Conservation (phyloP, 35 echinoderm and acorn worm genomes). For the Apostichopus parvimensis region DNA sequence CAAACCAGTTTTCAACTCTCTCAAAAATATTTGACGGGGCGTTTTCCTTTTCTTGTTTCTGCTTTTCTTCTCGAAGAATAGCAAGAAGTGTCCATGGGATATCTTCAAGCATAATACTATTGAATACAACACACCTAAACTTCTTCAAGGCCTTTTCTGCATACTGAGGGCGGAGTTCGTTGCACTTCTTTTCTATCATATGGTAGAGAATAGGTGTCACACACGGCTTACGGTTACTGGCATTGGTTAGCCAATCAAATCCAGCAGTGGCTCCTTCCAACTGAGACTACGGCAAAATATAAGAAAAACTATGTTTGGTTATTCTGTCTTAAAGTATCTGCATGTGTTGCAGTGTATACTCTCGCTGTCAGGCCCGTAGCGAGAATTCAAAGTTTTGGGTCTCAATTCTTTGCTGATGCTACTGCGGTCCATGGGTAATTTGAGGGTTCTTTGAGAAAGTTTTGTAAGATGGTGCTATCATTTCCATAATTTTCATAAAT, state of each 20-base stretch:
- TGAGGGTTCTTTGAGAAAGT: too few relatives aligned
- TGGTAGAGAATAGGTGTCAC: slow-evolving; percentile 31
- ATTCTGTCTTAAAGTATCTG: too few relatives aligned
- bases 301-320: too few relatives aligned
- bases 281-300: not conserved
- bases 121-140: not conserved
- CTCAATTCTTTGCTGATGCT: too few relatives aligned
- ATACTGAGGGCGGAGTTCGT: not conserved
- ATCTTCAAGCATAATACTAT: slow-evolving; percentile 5
- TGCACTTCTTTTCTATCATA: slow-evolving; percentile 21
- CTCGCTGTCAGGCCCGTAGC: too few relatives aligned
- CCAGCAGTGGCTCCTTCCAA: not conserved
- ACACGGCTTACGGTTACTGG: not conserved
- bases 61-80: slow-evolving; percentile 31
- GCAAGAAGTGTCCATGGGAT: slow-evolving; percentile 26
- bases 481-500: too few relatives aligned
- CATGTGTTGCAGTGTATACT: too few relatives aligned
- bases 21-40: not conserved
- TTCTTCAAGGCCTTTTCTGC: slow-evolving; percentile 30
- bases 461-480: too few relatives aligned
- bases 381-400: too few relatives aligned
- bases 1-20: slow-evolving; percentile 7
- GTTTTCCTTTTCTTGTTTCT: not conserved
- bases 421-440: too few relatives aligned
- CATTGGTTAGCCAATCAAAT: not conserved